These are phyloP conservation scores for Phoxinus phoxinus DNA, from an alignment of 2,113 vertebrate species.

Conservation along the genomic window DNA sequence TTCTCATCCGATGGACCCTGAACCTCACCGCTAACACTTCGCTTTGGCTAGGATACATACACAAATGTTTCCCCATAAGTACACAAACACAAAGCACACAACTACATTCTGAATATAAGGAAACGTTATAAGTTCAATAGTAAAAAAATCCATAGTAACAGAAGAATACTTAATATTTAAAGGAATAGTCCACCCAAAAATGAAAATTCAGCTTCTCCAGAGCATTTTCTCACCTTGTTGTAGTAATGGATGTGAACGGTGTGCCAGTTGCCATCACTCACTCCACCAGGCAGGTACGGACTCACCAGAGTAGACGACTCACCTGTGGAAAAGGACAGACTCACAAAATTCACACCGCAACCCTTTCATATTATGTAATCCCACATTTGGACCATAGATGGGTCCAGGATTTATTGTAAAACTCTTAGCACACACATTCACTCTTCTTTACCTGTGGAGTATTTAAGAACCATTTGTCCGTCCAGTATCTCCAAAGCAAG, in stretches of 20 bases:
- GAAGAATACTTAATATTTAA: too few species aligned
- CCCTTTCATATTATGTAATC: neutral
- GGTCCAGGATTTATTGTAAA: neutral
- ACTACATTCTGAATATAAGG: neutral
- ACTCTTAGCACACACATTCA: constrained; percentile 17
- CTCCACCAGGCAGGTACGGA: constrained; percentile 87
- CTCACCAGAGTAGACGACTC: constrained; percentile 94
- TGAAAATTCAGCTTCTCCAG: constrained; percentile 1
- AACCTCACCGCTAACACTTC: constrained; percentile 84
- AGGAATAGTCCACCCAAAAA: constrained; percentile 10
- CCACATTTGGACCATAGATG: neutral
- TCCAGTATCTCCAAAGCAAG: constrained; percentile 93
- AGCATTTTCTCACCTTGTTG: constrained; percentile 86
- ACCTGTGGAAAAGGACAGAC: constrained; percentile 73
- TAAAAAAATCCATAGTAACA: too few species aligned
- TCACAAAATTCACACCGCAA: neutral
- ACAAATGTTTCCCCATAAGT: neutral
- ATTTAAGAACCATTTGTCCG: constrained; percentile 93
- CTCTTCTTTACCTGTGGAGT: constrained; percentile 88
- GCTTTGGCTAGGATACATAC: constrained; percentile 81
- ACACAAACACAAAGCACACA: neutral
- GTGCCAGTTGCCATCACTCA: constrained; percentile 96
- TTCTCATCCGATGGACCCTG: constrained; percentile 98
- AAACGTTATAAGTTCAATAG: neutral
- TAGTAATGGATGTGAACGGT: constrained; percentile 93